Percentiles rank a stretch among this genome's conserved stretches.
These are phyloP conservation scores for Dysdera silvatica DNA, from an alignment of 1,140 invertebrate genomes.

Conservation along the genomic window DNA sequence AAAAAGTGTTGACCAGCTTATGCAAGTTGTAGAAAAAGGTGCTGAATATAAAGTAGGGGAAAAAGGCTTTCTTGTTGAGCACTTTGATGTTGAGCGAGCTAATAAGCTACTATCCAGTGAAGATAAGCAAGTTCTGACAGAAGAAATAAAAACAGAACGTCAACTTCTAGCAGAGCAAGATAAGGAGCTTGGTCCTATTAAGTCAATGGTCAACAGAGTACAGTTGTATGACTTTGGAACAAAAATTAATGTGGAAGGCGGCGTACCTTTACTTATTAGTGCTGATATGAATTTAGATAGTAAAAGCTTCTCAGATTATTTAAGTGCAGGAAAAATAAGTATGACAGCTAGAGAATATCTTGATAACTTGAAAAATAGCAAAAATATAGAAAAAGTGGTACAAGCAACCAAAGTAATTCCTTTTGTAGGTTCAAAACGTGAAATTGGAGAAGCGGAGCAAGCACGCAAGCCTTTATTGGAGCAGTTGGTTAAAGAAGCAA, in stretches of 20 bases:
- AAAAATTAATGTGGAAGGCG: slow-evolving; percentile 17
- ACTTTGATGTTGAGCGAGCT: slow-evolving; percentile 19
- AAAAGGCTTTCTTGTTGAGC: slow-evolving; percentile 17
- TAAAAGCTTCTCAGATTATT: slow-evolving; percentile 13
- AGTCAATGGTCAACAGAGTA: slow-evolving; percentile 20
- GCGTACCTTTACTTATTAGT: slow-evolving; percentile 12
- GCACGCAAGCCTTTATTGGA: slow-evolving; percentile 12
- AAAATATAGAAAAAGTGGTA: slow-evolving; percentile 10
- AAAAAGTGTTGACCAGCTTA: slow-evolving; percentile 15
- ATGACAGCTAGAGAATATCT: slow-evolving; percentile 26
- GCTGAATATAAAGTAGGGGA: slow-evolving; percentile 17
- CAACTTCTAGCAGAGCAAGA: slow-evolving; percentile 23
- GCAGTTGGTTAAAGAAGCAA: slow-evolving; percentile 21
- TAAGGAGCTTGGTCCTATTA: slow-evolving; percentile 19
- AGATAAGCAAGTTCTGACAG: slow-evolving; percentile 17
- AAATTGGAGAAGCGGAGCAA: slow-evolving; percentile 20
- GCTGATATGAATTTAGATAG: slow-evolving; percentile 23
- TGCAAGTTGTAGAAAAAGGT: slow-evolving; percentile 19
- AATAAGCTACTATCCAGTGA: slow-evolving; percentile 10
- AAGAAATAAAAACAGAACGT: slow-evolving; percentile 18
- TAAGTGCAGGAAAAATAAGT: slow-evolving; percentile 13
- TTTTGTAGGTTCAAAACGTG: slow-evolving; percentile 14
- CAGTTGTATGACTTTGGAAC: slow-evolving; percentile 23
- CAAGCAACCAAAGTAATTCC: slow-evolving; percentile 20
- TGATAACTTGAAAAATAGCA: slow-evolving; percentile 15